Base-by-base conservation (phyloP, 2,888 invertebrate species). In the Philereme transversata region DNA sequence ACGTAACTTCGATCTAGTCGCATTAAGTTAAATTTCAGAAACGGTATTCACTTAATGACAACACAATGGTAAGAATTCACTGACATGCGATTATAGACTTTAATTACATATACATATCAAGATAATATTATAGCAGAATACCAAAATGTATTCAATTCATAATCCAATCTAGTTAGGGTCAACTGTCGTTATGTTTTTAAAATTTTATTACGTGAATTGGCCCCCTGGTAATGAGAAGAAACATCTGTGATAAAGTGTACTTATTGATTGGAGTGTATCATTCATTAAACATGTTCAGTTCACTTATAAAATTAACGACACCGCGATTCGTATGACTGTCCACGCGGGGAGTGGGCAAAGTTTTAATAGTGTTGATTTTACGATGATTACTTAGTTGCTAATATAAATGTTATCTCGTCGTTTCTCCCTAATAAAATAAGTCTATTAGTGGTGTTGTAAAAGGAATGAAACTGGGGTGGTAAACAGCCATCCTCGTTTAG, bases 361-460 rank as follows among this genome's bases (percentile, higher is more conserved):
- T 70, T 71, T 72, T 74, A 72, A 73, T 73, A 65, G 66, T 73
- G 76, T 79, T 79, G 75, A 81, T 85, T 87, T 86, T 78, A 86
- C 75, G 82, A 80, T 81, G 80, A 82, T 86, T 83, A 83, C 81
- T 77, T 76, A 79, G 82, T 83, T 79, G 81, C 81, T 82, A 81
- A 82, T 82, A 79, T 79, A 81, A 81, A 81, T 79, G 81, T 82
- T 84, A 83, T 83, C 84, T 79, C 80, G 72, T 73, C 81, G 79
- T 78, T 79, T 81, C 79, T 79, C 75, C 72, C 75, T 82, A 84
- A 85, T 88, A 85, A 87, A 87, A 86, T 85, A 84, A 86, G 81
- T 83, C 79, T 86, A 83, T 87, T 87, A 87, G 84, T 81, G 83
- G 84, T 78, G 84, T 77, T 84, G 82, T 86, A 85, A 85, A 84